A percentile compares a stretch with the other conserved stretches of the same genome.
Evolutionary conservation across 2,113 vertebrate genomes (phyloP).

Genomic region (Redunca redunca): DNA sequence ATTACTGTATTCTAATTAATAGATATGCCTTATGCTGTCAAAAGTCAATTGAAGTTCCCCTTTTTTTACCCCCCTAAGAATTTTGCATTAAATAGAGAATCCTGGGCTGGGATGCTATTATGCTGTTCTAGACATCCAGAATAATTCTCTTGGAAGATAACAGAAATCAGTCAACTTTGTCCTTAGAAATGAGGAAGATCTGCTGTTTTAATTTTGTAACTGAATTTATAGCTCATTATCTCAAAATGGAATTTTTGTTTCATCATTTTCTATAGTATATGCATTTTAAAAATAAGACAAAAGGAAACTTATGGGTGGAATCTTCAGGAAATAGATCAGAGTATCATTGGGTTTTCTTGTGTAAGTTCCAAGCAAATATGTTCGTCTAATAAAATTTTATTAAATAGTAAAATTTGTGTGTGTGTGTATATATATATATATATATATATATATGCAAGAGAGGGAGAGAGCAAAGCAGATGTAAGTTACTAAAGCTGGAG

Average conservation of each 20-base stretch:
- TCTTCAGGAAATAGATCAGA: neutral
- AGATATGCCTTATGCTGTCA: neutral
- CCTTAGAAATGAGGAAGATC: neutral
- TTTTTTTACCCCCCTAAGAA: neutral
- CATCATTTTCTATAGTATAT: neutral
- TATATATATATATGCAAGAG: neutral
- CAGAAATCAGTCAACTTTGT: neutral
- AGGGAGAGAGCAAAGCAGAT: no score
- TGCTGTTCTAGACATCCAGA: neutral
- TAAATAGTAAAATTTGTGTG: neutral
- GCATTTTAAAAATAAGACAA: neutral
- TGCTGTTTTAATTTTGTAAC: neutral
- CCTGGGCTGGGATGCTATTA: accelerated
- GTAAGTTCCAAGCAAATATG: neutral
- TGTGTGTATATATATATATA: no score
- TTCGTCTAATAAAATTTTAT: neutral
- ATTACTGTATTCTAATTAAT: neutral
- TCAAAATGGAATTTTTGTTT: neutral
- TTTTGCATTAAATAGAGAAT: neutral
- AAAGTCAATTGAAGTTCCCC: neutral
- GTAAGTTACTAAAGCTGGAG: accelerated
- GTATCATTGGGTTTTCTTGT: neutral
- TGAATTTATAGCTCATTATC: neutral
- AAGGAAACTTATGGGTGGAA: neutral
- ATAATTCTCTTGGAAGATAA: neutral